Evolutionary conservation across 2,888 invertebrate species (phyloP).

Genomic region (Tuberolachnus salignus): DNA sequence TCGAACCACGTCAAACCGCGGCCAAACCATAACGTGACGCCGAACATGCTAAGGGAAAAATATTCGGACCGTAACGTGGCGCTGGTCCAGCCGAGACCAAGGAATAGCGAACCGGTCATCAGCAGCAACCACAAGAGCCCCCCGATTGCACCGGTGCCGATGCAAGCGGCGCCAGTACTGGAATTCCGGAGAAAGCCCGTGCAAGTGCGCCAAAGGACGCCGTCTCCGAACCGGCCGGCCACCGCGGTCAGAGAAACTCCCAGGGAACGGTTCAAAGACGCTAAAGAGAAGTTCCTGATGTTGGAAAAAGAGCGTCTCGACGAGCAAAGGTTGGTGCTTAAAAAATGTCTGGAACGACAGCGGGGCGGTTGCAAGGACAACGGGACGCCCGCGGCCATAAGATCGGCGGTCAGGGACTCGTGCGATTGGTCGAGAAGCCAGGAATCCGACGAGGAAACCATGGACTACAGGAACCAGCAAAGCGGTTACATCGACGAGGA

Average conservation of each 20-base stretch:
- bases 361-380: constrained; percentile 40
- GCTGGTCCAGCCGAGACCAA: constrained; percentile 49
- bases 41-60: constrained; percentile 26
- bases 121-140: constrained; percentile 2
- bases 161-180: not conserved
- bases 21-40: constrained; percentile 17
- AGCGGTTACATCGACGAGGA: constrained; percentile 32
- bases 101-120: constrained; percentile 25
- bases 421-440: constrained; percentile 25
- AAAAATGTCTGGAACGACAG: constrained; percentile 58
- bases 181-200: constrained; percentile 48
- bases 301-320: constrained; percentile 75
- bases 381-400: constrained; percentile 34
- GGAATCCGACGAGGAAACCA: constrained; percentile 42
- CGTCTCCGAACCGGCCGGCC: constrained; percentile 58
- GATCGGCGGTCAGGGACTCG: constrained; percentile 11
- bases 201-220: constrained; percentile 59
- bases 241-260: constrained; percentile 57
- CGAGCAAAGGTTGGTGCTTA: constrained; percentile 63
- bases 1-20: constrained; percentile 1
- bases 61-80: constrained; percentile 54
- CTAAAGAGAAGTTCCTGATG: constrained; percentile 83
- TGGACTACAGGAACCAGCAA: constrained; percentile 31
- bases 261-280: constrained; percentile 70
- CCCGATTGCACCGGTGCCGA: not conserved